Base-by-base conservation (phyloP, 2,113 vertebrate species). In the Percina caprodes region DNA sequence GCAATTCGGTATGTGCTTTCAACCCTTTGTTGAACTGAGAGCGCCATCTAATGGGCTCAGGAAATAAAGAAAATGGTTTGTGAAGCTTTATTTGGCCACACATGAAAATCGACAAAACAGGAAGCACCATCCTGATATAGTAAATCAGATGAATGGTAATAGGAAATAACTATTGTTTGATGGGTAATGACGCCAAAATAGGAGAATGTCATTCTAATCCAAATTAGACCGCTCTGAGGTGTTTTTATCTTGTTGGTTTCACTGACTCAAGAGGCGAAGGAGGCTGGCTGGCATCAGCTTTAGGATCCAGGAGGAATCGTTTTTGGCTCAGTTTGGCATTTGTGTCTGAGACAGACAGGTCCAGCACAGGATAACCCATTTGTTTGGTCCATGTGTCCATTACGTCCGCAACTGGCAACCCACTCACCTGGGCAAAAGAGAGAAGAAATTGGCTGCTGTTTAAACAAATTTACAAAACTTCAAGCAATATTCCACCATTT, bases 321-420 rank as follows among this genome's bases (percentile, higher is more conserved):
- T 82, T 93, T 80, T 99, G 98, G 7, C 0, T 94, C 21, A 99
- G 58, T 1, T 21, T 77, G n/a, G 91, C 46, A 1, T 62, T 0
- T 0, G 21, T 35, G 2, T 35, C 83, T n/a, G 87, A 77, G 51
- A 86, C 67, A n/a, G 67, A 77, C 75, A 98, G 89, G 3, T 84
- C 63, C 30, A 99, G 67, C 55, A 99, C 95, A 70, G 98, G 98
- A 62, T 97, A 99, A 3, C 98, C 98, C 98, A 99, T 99, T 91
- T 99, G 98, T 65, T 92, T 96, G 19, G 97, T 99, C 98, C 98
- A 99, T 2, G 97, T 99, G 79, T 99, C 96, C 98, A 99, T 99
- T 0, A 99, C 96, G 56, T 96, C 94, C 75, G 74, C 94, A 55
- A 99, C 95, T 19, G 94, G 92, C 26, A 95, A 24, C 1, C 62